Percentiles rank a stretch among this genome's conserved stretches.
These are phyloP conservation scores for Macquaria ambigua DNA, from an alignment of 2,113 vertebrate genomes.

Conservation along the genomic window DNA sequence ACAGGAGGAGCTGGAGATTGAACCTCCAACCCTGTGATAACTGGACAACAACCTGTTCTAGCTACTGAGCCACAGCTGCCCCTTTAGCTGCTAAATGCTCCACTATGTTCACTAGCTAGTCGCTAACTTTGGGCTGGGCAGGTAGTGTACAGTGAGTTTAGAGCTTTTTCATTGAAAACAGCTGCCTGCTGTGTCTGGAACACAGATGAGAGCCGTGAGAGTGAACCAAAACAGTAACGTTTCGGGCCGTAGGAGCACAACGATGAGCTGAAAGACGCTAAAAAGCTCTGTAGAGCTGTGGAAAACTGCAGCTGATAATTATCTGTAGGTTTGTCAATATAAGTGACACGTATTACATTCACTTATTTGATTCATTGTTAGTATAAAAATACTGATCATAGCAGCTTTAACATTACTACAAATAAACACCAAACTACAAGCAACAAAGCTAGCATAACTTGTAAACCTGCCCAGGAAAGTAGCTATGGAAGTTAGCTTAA, in stretches of 20 bases:
- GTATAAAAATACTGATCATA: not conserved
- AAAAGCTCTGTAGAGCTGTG: not conserved
- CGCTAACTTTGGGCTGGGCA: not conserved
- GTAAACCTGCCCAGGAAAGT: not conserved
- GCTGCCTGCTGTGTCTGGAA: not conserved
- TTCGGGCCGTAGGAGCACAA: not conserved
- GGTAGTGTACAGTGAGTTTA: too few species aligned
- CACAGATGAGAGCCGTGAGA: not conserved
- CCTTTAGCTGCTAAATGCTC: not conserved
- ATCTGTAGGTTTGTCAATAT: not conserved
- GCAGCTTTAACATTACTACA: not conserved
- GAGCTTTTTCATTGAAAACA: not conserved
- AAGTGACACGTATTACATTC: not conserved
- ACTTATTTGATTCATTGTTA: not conserved
- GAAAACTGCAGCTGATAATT: not conserved
- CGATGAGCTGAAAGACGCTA: not conserved
- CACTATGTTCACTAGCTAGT: not conserved
- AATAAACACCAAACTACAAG: not conserved
- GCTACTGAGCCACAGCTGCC: not conserved
- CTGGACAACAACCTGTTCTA: not conserved
- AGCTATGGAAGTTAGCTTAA: not conserved
- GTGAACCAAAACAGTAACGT: not conserved
- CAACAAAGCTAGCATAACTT: not conserved
- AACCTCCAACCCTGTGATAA: too few species aligned
- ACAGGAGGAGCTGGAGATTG: too few species aligned